Evolutionary conservation across 2,888 invertebrate genomes (phyloP).

Genomic region (Eupithecia exiguata): DNA sequence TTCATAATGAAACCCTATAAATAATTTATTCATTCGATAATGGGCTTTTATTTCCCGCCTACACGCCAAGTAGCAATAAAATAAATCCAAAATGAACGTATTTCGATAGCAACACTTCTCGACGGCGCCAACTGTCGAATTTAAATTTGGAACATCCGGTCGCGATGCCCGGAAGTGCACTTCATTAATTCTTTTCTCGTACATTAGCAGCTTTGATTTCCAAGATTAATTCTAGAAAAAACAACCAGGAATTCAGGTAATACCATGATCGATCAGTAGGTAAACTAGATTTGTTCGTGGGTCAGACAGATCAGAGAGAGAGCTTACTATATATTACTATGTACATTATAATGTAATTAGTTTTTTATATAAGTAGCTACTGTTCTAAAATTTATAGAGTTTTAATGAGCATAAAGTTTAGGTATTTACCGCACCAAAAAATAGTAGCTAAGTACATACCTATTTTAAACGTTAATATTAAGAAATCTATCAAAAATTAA

Average conservation of each 20-base stretch:
- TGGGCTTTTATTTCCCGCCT: constrained; percentile 21
- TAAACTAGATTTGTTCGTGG: not conserved
- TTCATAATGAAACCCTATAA: not conserved
- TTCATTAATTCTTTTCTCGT: constrained; percentile 66
- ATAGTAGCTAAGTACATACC: too few relatives aligned
- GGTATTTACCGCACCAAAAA: too few relatives aligned
- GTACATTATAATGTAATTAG: not conserved
- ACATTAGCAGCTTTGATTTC: constrained; percentile 48
- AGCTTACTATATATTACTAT: not conserved
- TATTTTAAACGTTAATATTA: too few relatives aligned
- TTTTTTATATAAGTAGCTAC: not conserved
- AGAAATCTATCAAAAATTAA: too few relatives aligned
- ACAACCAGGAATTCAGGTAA: not conserved
- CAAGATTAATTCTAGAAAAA: constrained; percentile 8
- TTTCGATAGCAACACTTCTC: constrained; percentile 35
- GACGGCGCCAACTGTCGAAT: constrained; percentile 60
- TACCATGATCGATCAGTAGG: not conserved
- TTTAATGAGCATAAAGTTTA: too few relatives aligned
- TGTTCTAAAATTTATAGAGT: too few relatives aligned
- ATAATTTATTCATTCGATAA: constrained; percentile 5
- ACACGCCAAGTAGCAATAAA: constrained; percentile 24
- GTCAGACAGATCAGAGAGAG: not conserved
- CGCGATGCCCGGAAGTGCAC: constrained; percentile 60
- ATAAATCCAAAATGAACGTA: constrained; percentile 24
- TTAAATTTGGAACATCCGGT: constrained; percentile 67